These are phyloP conservation scores for Schizopygopsis malacanthus DNA, from an alignment of 2,797 vertebrate species.

Conservation along the genomic window DNA sequence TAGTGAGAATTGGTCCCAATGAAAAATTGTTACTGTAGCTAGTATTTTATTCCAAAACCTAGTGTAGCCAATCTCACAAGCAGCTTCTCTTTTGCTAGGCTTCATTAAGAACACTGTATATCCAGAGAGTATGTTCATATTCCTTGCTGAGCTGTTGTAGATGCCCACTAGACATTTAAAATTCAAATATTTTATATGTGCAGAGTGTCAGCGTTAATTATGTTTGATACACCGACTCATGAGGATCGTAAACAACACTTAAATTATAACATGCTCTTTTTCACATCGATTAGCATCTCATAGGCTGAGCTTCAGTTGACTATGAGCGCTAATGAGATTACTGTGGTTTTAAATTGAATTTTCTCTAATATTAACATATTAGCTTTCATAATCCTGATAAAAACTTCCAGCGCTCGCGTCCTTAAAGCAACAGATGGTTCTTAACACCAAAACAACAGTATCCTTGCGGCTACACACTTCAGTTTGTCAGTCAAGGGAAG, in stretches of 20 bases:
- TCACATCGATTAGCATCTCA: conserved; percentile 19
- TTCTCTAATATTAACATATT: conserved; percentile 24
- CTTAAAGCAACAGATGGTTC: conserved; percentile 36
- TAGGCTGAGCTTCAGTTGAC: not conserved
- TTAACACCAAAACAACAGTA: conserved; percentile 9
- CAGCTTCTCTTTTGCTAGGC: not conserved
- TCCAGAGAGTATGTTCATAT: not conserved
- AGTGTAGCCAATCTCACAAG: not conserved
- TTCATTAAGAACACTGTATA: not conserved
- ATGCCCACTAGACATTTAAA: not conserved
- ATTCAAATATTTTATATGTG: not conserved
- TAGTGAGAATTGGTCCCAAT: not conserved
- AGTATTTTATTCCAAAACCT: not conserved
- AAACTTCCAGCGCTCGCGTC: conserved; percentile 20
- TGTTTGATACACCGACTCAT: conserved; percentile 8
- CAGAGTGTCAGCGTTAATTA: conserved; percentile 9
- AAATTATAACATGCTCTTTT: not conserved
- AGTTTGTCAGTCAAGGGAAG: conserved; percentile 4
- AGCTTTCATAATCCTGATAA: conserved; percentile 31
- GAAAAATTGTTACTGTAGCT: not conserved
- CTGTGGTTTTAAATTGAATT: conserved; percentile 38
- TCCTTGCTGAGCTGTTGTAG: not conserved
- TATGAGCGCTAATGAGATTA: conserved; percentile 23
- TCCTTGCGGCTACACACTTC: not conserved
- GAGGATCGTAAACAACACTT: not conserved